Base-by-base conservation (phyloP, 2,113 vertebrate species). In the human (Homo sapiens) region DNA sequence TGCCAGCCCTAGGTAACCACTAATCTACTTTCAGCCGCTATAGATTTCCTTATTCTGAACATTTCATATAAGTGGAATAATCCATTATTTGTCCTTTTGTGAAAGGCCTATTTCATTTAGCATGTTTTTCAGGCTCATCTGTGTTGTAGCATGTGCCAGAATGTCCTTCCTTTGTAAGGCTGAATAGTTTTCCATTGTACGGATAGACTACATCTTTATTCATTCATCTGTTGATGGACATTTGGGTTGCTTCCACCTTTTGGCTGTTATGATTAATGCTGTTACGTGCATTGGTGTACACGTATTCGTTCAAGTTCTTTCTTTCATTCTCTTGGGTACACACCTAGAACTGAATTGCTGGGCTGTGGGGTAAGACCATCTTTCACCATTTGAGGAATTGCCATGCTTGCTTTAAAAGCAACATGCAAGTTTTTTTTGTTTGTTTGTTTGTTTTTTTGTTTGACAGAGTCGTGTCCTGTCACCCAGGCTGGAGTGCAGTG, bases 251-350 rank as follows among this genome's bases (percentile, higher is more conserved):
- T 78, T 79, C 80, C 38, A 0, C 5, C 2, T 92, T 76, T 52
- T 22, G 30, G 5, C 32, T 52, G 1, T 38, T 78, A 35, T 23
- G 20, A 83, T 82, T n/a, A 16, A 57, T 18, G 38, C 32, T 68
- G 20, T 23, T 32, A 16, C 10, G 38, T 52, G 70, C 16, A 6
- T 8, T 17, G 30, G 1, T 23, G 0, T 30, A 2, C 2, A 55
- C 20, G 22, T 40, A 43, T 64, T 32, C 20, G 11, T 59, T 59
- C 11, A 8, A 40, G 9, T 17, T 11, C n/a, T 16, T 32, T 40
- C 23, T 72, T 89, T 83, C 12, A 0, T 57, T 61, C 23, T 92
- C 22, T 59, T 25, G 55, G 76, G 38, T 68, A 8, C 32, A 18
- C 59, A 35, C 40, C 20, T 14, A 23, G 61, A 25, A 59, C 6